These are phyloP conservation scores for Tachycineta bicolor DNA, from an alignment of 2,113 vertebrate species.

Conservation along the genomic window DNA sequence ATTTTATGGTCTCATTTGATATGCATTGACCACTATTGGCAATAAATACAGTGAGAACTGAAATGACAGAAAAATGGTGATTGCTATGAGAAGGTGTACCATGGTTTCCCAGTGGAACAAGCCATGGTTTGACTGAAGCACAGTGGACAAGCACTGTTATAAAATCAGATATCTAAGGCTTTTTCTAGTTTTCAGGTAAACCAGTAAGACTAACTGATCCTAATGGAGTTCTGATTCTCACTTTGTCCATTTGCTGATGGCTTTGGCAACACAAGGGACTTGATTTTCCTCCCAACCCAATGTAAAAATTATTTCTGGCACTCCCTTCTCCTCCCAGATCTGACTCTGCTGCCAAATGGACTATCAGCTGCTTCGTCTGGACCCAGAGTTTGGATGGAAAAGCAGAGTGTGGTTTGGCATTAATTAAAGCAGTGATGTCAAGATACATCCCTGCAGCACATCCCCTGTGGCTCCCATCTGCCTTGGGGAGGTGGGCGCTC, in stretches of 20 bases:
- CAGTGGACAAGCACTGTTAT: neutral
- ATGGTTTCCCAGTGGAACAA: neutral
- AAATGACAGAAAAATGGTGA: neutral
- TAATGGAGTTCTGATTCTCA: neutral
- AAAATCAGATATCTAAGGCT: neutral
- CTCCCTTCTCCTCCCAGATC: neutral
- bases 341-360: neutral
- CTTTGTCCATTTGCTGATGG: neutral
- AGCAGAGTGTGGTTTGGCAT: neutral
- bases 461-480: neutral
- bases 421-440: neutral
- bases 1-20: neutral
- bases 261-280: neutral
- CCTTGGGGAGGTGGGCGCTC: neutral
- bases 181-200: neutral
- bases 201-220: neutral
- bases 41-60: neutral
- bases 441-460: accelerated
- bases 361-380: neutral
- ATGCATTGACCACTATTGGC: neutral
- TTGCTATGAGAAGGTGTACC: neutral
- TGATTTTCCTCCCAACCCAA: neutral
- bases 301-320: neutral
- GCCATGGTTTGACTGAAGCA: neutral
- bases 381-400: neutral